phyloP scores from a whole-genome alignment of 2,797 vertebrate species.

The Cossypha dichroa region DNA sequence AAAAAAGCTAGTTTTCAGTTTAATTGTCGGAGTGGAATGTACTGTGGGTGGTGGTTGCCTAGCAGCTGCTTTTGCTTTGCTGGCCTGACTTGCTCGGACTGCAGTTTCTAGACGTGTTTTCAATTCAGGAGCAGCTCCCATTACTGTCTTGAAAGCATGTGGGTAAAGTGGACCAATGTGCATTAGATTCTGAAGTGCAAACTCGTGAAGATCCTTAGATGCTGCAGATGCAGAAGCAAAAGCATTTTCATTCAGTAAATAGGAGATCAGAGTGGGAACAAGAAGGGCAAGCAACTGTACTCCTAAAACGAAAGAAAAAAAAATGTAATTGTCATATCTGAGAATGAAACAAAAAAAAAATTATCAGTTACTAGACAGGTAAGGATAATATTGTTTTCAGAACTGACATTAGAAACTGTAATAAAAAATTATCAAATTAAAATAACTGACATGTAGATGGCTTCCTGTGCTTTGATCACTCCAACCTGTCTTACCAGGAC shows the following conservation, averaged over 20 bases:
- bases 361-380: not conserved
- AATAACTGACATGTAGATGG: not conserved
- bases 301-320: conserved; percentile 72
- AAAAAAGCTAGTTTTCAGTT: conserved; percentile 98
- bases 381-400: not conserved
- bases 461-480: not conserved
- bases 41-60: conserved; percentile 86
- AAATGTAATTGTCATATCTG: not conserved
- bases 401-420: not conserved
- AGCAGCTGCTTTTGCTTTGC: conserved; percentile 90
- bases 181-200: conserved; percentile 97
- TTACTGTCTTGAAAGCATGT: conserved; percentile 94
- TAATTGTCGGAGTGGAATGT: conserved; percentile 95
- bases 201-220: conserved; percentile 93
- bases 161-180: conserved; percentile 96
- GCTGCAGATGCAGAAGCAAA: conserved; percentile 84
- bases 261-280: conserved; percentile 93
- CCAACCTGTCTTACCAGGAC: not conserved
- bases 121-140: conserved; percentile 95
- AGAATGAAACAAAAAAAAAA: not conserved
- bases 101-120: conserved; percentile 94
- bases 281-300: conserved; percentile 94
- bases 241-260: conserved; percentile 92
- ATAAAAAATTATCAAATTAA: not conserved
- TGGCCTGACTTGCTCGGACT: conserved; percentile 92